phyloP scores from a whole-genome alignment of 2,888 invertebrate species.

The Pantelozetes paolii region DNA sequence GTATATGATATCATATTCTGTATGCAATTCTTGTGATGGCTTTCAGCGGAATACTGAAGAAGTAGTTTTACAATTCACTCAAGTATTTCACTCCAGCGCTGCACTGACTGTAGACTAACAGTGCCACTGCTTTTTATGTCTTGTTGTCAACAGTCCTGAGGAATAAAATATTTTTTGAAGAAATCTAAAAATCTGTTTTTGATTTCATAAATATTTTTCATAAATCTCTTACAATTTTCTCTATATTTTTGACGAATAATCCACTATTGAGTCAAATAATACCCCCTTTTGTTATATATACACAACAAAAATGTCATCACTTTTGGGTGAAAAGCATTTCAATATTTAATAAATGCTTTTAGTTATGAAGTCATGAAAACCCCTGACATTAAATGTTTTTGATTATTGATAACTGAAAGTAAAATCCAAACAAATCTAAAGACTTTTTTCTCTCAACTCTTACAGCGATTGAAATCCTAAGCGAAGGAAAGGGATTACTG shows the following conservation, averaged over 20 bases:
- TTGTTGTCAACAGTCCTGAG: neutral
- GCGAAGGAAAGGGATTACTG: too few relatives aligned
- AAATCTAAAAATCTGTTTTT: neutral
- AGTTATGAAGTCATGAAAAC: neutral
- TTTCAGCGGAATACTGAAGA: neutral
- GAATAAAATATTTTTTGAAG: neutral
- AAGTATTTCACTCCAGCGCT: conserved; percentile 1
- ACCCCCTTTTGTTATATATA: too few relatives aligned
- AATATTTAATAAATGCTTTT: neutral
- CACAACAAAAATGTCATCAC: too few relatives aligned
- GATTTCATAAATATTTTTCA: neutral
- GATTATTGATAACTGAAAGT: too few relatives aligned
- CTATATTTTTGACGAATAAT: too few relatives aligned
- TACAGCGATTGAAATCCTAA: too few relatives aligned
- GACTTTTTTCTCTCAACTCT: too few relatives aligned
- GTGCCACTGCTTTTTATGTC: too few relatives aligned
- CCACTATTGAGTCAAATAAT: neutral
- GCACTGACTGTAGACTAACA: too few relatives aligned
- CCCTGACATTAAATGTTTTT: neutral
- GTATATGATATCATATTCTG: neutral
- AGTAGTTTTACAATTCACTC: conserved; percentile 12
- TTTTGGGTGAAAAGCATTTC: neutral
- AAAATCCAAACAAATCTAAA: too few relatives aligned
- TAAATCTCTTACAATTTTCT: neutral
- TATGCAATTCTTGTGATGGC: neutral